Percentiles rank a stretch among this genome's conserved stretches.
phyloP scores from a whole-genome alignment of 2,113 vertebrate species.

The Chelonoidis abingdonii region DNA sequence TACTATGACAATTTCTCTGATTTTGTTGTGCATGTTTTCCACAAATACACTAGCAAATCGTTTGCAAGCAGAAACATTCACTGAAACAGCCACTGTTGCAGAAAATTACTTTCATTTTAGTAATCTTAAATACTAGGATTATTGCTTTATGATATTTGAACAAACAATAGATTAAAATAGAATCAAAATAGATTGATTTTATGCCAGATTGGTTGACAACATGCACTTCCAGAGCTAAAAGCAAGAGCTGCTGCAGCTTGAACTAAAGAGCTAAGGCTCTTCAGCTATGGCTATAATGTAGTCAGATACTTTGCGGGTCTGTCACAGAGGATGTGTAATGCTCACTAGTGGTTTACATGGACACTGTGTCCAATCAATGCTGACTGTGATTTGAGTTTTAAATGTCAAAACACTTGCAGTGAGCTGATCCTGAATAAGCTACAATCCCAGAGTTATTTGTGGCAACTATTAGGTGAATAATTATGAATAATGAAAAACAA shows the following conservation, averaged over 20 bases:
- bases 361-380: neutral
- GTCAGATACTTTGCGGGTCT: no score
- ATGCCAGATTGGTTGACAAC: neutral
- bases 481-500: neutral
- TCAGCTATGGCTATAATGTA: neutral
- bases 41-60: neutral
- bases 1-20: neutral
- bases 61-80: neutral
- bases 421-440: neutral
- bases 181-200: neutral
- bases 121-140: neutral
- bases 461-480: neutral
- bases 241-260: fast-evolving
- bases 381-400: neutral
- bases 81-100: neutral
- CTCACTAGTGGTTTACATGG: neutral
- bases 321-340: neutral
- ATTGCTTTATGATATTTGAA: neutral
- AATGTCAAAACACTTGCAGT: neutral
- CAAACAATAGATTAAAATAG: neutral
- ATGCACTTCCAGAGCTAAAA: neutral
- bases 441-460: neutral
- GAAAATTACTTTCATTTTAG: neutral
- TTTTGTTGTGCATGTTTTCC: neutral
- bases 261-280: neutral